Percentiles rank a stretch among this genome's conserved stretches.
These are phyloP conservation scores for Agonopterix heracliana DNA, from an alignment of 2,888 invertebrate genomes.

Conservation along the genomic window DNA sequence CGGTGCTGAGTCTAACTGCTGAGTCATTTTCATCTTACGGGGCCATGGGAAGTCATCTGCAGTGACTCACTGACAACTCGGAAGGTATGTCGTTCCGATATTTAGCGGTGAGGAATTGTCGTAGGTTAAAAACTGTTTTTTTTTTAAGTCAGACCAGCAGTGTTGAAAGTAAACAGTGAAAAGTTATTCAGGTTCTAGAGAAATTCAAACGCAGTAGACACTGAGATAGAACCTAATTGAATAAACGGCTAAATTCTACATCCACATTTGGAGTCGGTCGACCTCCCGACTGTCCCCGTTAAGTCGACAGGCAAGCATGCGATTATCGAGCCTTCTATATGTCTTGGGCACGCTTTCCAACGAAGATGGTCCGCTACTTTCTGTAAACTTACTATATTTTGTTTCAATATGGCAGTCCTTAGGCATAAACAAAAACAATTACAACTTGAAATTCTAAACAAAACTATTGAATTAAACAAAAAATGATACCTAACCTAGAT, in stretches of 20 bases:
- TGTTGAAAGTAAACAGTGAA: neutral
- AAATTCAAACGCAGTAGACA: neutral
- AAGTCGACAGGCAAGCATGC: conserved; percentile 3
- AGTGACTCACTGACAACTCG: conserved; percentile 3
- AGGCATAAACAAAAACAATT: too few species aligned
- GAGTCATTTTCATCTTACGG: conserved; percentile 29
- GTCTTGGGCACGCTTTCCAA: conserved; percentile 49
- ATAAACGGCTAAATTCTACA: neutral
- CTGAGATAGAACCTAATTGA: neutral
- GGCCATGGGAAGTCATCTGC: conserved; percentile 22
- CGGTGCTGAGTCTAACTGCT: conserved; percentile 15
- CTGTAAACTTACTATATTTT: conserved; percentile 24
- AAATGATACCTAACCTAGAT: too few species aligned
- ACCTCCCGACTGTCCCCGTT: conserved; percentile 11
- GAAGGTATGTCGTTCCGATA: conserved; percentile 4
- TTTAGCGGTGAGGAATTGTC: conserved; percentile 6
- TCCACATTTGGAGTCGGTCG: conserved; percentile 8
- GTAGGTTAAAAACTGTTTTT: conserved; percentile 3
- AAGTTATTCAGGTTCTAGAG: neutral
- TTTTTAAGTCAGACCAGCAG: neutral
- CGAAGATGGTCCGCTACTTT: conserved; percentile 49
- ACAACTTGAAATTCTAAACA: too few species aligned
- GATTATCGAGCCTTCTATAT: conserved; percentile 14
- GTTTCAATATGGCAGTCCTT: too few species aligned
- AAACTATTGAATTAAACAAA: too few species aligned